Evolutionary conservation across 1,140 invertebrate species (phyloP).

Genomic region (Lucilia sericata): DNA sequence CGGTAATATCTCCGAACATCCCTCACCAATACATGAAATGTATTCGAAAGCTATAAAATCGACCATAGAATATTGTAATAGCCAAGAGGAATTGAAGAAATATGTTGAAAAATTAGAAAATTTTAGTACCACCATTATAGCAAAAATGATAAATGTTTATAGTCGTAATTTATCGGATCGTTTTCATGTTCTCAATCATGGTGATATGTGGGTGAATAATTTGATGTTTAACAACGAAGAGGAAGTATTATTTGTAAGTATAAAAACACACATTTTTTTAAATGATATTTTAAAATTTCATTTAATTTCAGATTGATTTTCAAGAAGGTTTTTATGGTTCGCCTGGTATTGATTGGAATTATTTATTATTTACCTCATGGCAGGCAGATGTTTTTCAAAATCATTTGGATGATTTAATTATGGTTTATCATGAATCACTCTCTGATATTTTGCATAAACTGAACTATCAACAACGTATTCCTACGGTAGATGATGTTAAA

Average conservation of each 20-base stretch:
- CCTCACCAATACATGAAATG: slow-evolving; percentile 47
- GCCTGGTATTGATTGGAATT: slow-evolving; percentile 51
- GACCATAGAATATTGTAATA: slow-evolving; percentile 49
- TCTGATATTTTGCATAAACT: slow-evolving; percentile 59
- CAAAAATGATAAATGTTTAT: slow-evolving; percentile 54
- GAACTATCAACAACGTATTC: slow-evolving; percentile 59
- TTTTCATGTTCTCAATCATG: slow-evolving; percentile 72
- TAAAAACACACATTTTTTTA: slow-evolving; percentile 4
- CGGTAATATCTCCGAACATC: slow-evolving; percentile 46
- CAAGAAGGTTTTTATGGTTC: slow-evolving; percentile 52
- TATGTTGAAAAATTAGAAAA: slow-evolving; percentile 66
- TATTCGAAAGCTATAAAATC: slow-evolving; percentile 45
- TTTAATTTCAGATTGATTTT: slow-evolving; percentile 49
- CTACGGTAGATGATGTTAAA: slow-evolving; percentile 59
- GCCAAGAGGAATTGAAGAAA: slow-evolving; percentile 52
- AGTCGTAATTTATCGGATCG: slow-evolving; percentile 66
- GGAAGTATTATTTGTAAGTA: slow-evolving; percentile 70
- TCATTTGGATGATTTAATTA: slow-evolving; percentile 56
- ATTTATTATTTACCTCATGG: slow-evolving; percentile 50
- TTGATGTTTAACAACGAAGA: slow-evolving; percentile 71
- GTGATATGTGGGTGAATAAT: slow-evolving; percentile 75
- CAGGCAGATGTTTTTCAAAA: slow-evolving; percentile 49
- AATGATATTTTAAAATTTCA: not conserved
- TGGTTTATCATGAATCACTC: slow-evolving; percentile 62
- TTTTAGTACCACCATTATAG: slow-evolving; percentile 59